Evolutionary conservation across 2,797 vertebrate species (phyloP).

Genomic region (Gastrophryne carolinensis): DNA sequence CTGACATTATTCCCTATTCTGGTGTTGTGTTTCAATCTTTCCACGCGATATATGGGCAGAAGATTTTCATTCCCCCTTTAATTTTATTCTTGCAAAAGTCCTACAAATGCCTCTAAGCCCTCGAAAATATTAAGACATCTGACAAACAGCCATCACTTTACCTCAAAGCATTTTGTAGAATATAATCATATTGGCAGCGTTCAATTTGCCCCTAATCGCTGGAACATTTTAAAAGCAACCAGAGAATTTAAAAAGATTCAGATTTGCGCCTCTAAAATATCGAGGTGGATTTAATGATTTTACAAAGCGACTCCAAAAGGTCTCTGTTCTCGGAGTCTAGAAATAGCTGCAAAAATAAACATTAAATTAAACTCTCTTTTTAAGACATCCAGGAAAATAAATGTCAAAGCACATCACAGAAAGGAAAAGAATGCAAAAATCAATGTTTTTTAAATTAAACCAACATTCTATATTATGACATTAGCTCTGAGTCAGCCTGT

Average conservation of each 20-base stretch:
- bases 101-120: neutral
- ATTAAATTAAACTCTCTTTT: constrained; percentile 43
- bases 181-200: constrained; percentile 16
- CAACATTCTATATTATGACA: constrained; percentile 44
- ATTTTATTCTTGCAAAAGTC: neutral
- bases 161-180: neutral
- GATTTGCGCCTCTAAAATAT: constrained; percentile 36
- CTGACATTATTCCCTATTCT: neutral
- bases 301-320: constrained; percentile 41
- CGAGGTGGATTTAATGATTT: constrained; percentile 48
- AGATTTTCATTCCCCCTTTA: no score
- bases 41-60: no score
- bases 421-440: constrained; percentile 54
- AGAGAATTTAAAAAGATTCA: constrained; percentile 4
- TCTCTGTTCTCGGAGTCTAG: constrained; percentile 26
- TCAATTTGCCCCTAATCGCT: constrained; percentile 10
- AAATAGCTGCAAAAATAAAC: constrained; percentile 47
- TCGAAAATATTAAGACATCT: neutral
- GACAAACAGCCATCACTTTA: neutral
- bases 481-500: constrained; percentile 33
- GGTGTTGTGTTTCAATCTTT: no score
- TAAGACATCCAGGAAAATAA: constrained; percentile 49
- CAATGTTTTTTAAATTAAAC: constrained; percentile 54
- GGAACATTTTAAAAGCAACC: constrained; percentile 9
- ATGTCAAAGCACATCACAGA: constrained; percentile 43